These are phyloP conservation scores for Zaprionus camerounensis DNA, from an alignment of 1,140 invertebrate genomes.

Conservation along the genomic window DNA sequence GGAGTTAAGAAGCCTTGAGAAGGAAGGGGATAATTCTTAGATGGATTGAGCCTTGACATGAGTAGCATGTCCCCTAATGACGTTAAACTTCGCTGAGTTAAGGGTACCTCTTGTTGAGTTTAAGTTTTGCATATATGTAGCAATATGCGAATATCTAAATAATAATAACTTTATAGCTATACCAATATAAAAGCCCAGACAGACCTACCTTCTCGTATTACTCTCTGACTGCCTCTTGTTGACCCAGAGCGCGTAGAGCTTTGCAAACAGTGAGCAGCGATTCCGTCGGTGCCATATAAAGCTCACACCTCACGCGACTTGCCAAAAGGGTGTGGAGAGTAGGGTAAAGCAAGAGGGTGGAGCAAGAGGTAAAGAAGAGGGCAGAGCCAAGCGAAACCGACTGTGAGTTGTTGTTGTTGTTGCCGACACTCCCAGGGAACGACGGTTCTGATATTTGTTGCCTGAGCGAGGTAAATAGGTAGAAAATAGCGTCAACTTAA, in stretches of 20 bases:
- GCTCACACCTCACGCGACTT: conserved; percentile 62
- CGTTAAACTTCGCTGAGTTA: background rate
- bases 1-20: too few species aligned
- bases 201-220: background rate
- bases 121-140: fast-evolving
- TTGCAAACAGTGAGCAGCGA: conserved; percentile 30
- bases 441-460: conserved; percentile 33
- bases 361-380: background rate
- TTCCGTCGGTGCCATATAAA: conserved; percentile 47
- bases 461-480: conserved; percentile 54
- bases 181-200: background rate
- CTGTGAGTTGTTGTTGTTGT: background rate
- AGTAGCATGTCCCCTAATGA: background rate
- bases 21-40: too few species aligned
- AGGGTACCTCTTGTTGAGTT: background rate
- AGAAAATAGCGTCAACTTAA: conserved; percentile 79
- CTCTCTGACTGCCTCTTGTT: conserved; percentile 13
- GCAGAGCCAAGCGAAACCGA: conserved; percentile 6
- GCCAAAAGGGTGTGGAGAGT: conserved; percentile 14
- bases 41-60: background rate
- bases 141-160: background rate
- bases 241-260: conserved; percentile 44
- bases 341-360: background rate
- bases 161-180: background rate
- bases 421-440: conserved; percentile 62